Evolutionary conservation across 2,797 vertebrate species (phyloP), one percentile per base, ranked within the genome.

Genomic region (Ctenopoma multispine): DNA sequence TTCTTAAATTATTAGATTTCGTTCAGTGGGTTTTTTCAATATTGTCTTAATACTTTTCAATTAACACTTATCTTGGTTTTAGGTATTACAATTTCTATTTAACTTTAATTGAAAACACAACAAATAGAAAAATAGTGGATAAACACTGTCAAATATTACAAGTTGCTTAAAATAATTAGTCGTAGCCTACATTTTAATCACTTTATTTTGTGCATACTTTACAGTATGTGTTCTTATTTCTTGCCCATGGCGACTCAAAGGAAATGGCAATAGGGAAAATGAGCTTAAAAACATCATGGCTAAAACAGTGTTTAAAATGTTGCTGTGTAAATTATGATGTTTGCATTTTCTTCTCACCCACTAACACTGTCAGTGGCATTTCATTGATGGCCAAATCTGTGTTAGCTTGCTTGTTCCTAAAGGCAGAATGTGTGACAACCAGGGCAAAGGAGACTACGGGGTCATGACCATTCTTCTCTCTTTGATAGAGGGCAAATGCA

Each of bases 401-500:
- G 71, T 81, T 60, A 34, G 63, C 75, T 77, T 10, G 2, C 21
- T 54, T 34, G 40, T 68, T 78, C 69, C 86, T 85, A 48, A 27
- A 71, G 80, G 81, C 84, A 46, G 63, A 79, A 77, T 71, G 74
- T 84, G 79, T 80, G 81, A 82, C 83, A 78, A 71, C 5, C 24
- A 72, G 11, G 58, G 73, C 64, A 46, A 23, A 73, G 50, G 66
- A 40, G 56, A 67, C 46, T 24, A 27, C 11, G 5, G 80, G 89
- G 90, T 90, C 88, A 74, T 63, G 76, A 87, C 90, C 85, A 56
- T 83, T 87, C 77, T 68, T 82, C 68, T 80, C 53, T 88, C 79
- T 87, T 81, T 93, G 91, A 94, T 92, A 88, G 92, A 92, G 90
- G 91, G 89, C 93, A 93, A 94, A 93, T 92, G 87, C 90, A 94